Conservation (phyloP, 2,113 vertebrate species). For the Onychostruthus taczanowskii region DNA sequence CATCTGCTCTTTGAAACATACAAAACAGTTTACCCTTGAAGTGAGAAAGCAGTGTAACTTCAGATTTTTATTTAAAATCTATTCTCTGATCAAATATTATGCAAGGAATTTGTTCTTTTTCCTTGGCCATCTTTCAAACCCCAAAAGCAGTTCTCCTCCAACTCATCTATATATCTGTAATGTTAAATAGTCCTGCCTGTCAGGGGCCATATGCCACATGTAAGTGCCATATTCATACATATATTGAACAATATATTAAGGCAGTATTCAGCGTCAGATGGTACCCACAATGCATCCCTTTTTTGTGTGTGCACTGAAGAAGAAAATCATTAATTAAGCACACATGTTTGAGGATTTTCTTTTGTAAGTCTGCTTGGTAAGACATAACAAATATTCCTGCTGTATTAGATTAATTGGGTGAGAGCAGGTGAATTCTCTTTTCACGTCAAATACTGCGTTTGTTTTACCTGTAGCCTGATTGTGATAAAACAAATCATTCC, state of each 20-base stretch:
- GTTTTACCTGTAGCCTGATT: neutral
- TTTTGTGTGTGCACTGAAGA: neutral
- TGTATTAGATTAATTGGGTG: neutral
- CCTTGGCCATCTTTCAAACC: neutral
- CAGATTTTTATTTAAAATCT: neutral
- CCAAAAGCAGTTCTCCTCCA: neutral
- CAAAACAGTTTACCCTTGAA: neutral
- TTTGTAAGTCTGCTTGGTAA: neutral
- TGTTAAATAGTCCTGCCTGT: neutral
- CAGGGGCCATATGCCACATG: neutral
- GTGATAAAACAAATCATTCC: neutral
- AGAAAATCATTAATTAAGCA: neutral
- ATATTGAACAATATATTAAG: neutral
- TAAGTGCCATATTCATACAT: neutral
- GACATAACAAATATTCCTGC: neutral
- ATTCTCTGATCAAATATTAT: neutral
- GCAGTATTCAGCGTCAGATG: neutral
- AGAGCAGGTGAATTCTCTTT: neutral
- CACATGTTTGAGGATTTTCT: neutral
- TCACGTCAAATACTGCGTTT: neutral
- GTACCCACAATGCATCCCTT: neutral
- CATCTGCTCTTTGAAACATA: slow-evolving; percentile 17
- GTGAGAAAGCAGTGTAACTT: neutral
- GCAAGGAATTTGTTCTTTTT: neutral
- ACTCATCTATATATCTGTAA: neutral